Evolutionary conservation across 2,113 vertebrate species (phyloP).

Genomic region (Astatoreochromis straeleni): DNA sequence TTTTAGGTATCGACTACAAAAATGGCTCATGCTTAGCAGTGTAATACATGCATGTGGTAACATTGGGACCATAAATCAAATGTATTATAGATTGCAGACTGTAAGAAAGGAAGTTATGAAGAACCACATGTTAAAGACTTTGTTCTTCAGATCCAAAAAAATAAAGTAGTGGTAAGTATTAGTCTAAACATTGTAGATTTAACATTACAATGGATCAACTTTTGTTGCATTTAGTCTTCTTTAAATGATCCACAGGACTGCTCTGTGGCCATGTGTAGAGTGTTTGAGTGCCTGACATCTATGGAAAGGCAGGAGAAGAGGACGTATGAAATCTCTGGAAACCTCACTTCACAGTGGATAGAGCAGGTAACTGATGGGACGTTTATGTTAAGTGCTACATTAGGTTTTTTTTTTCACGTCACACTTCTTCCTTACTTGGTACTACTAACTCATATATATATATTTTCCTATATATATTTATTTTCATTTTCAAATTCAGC

Average conservation of each 20-base stretch:
- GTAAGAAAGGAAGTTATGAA: conserved; percentile 2
- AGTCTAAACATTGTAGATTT: not conserved
- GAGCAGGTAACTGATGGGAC: conserved; percentile 14
- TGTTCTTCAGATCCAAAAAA: conserved; percentile 32
- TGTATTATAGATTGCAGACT: conserved; percentile 62
- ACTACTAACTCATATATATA: not conserved
- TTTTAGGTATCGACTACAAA: conserved; percentile 28
- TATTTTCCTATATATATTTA: not conserved
- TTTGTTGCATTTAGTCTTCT: not conserved
- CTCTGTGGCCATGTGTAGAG: not conserved
- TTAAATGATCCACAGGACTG: conserved; percentile 64
- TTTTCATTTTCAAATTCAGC: not conserved
- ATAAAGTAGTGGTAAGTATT: conserved; percentile 49
- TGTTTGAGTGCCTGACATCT: conserved; percentile 56
- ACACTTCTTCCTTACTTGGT: not conserved
- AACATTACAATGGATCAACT: not conserved
- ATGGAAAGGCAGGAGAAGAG: conserved; percentile 23
- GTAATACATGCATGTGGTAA: not conserved
- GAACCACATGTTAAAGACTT: conserved; percentile 1
- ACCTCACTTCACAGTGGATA: conserved; percentile 66
- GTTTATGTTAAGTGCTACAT: not conserved
- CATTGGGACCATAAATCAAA: not conserved
- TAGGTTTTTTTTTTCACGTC: not conserved
- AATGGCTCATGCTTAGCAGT: not conserved
- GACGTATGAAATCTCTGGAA: conserved; percentile 67